These are phyloP conservation scores for Schrankia costaestrigalis DNA, from an alignment of 2,888 invertebrate genomes.

Conservation along the genomic window DNA sequence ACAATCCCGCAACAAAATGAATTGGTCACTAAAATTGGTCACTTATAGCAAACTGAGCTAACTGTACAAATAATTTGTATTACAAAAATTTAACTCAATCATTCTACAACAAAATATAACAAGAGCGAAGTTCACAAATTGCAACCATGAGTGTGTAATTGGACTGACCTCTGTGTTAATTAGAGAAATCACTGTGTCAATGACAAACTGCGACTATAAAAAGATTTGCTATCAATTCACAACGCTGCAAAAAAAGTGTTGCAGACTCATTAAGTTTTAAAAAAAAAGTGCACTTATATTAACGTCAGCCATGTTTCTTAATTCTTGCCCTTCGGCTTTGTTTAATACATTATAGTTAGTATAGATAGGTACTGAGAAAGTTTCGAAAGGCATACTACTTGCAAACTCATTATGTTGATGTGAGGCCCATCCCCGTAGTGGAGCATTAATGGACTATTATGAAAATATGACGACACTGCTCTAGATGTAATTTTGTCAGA, in stretches of 20 bases:
- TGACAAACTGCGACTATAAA: slow-evolving; percentile 51
- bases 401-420: slow-evolving; percentile 41
- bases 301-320: slow-evolving; percentile 1
- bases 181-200: slow-evolving; percentile 67
- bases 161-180: slow-evolving; percentile 53
- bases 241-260: slow-evolving; percentile 44
- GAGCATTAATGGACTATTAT: too few species aligned
- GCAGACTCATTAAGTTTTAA: slow-evolving; percentile 42
- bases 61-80: neutral
- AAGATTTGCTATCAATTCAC: slow-evolving; percentile 47
- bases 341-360: slow-evolving; percentile 26
- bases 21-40: too few species aligned
- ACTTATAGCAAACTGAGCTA: too few species aligned
- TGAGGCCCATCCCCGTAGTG: too few species aligned
- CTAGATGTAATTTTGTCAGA: too few species aligned
- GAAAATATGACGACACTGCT: too few species aligned
- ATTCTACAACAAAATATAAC: neutral
- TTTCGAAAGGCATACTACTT: slow-evolving; percentile 32
- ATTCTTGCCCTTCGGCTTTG: slow-evolving; percentile 13
- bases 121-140: slow-evolving; percentile 13
- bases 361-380: too few species aligned
- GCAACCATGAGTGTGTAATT: slow-evolving; percentile 26
- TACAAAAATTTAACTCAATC: neutral
- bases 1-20: too few species aligned
- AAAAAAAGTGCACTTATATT: slow-evolving; percentile 4